Evolutionary conservation across 2,888 invertebrate species (phyloP).

Genomic region (Spisula solida): DNA sequence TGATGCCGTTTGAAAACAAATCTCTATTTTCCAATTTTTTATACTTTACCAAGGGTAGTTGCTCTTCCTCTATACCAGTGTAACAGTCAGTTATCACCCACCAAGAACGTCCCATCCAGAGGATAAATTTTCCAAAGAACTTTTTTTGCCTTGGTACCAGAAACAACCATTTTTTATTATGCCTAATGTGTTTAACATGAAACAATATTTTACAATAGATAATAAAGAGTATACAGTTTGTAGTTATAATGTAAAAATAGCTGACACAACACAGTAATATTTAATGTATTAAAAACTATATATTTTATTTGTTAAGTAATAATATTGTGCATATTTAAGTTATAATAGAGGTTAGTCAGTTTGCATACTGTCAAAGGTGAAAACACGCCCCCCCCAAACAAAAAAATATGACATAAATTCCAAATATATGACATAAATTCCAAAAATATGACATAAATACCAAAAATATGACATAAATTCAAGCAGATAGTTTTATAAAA

Average conservation of each 20-base stretch:
- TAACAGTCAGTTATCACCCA: too few relatives aligned
- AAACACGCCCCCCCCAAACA: background rate
- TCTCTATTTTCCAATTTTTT: too few relatives aligned
- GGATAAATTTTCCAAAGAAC: too few relatives aligned
- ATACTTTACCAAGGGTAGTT: too few relatives aligned
- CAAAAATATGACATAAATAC: background rate
- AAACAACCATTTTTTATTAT: too few relatives aligned
- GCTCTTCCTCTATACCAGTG: too few relatives aligned
- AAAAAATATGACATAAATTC: background rate
- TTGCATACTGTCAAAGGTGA: background rate
- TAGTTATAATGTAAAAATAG: slow-evolving; percentile 19
- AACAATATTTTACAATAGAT: slow-evolving; percentile 18
- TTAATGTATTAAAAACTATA: slow-evolving; percentile 13
- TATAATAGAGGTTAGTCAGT: background rate
- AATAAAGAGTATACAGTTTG: slow-evolving; percentile 1
- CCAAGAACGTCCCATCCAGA: too few relatives aligned
- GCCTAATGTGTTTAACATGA: slow-evolving; percentile 6
- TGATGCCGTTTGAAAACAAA: too few relatives aligned
- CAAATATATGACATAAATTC: background rate
- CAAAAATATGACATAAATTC: background rate
- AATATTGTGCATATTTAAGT: slow-evolving; percentile 5
- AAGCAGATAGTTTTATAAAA: too few relatives aligned
- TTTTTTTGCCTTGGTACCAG: too few relatives aligned
- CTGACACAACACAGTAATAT: slow-evolving; percentile 6
- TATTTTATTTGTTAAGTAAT: background rate